phyloP scores from a whole-genome alignment of 2,888 invertebrate species.

The Cetonia aurata region DNA sequence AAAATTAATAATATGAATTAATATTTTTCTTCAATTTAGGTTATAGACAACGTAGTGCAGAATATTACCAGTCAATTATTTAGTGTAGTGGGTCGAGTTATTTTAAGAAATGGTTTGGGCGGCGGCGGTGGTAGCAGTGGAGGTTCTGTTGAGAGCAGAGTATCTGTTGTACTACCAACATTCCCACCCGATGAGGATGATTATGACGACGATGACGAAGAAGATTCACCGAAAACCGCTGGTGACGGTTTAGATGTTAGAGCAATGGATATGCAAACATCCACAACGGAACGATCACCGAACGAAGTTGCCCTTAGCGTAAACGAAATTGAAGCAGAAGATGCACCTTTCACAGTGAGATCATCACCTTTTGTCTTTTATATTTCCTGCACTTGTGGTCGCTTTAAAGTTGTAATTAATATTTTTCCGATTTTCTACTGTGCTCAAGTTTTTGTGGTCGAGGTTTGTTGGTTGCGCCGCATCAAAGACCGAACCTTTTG shows the following conservation, averaged over 20 bases:
- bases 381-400: slow-evolving; percentile 16
- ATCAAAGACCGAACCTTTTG: slow-evolving; percentile 5
- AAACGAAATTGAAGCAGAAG: slow-evolving; percentile 38
- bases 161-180: slow-evolving; percentile 76
- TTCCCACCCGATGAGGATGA: slow-evolving; percentile 77
- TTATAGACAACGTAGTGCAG: slow-evolving; percentile 83
- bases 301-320: slow-evolving; percentile 37
- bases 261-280: slow-evolving; percentile 28
- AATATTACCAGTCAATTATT: slow-evolving; percentile 79
- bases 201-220: slow-evolving; percentile 70
- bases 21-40: slow-evolving; percentile 64
- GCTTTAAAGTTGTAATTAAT: slow-evolving; percentile 15
- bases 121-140: slow-evolving; percentile 67
- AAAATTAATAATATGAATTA: neutral
- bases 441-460: neutral
- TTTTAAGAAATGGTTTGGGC: slow-evolving; percentile 73
- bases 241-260: slow-evolving; percentile 29
- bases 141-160: slow-evolving; percentile 68
- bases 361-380: slow-evolving; percentile 28
- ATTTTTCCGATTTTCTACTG: neutral
- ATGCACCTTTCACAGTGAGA: slow-evolving; percentile 33
- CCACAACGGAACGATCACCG: slow-evolving; percentile 16
- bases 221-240: slow-evolving; percentile 46
- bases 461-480: neutral
- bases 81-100: slow-evolving; percentile 80